phyloP scores from a whole-genome alignment of 2,797 vertebrate species.

The Chloroceryle inda region DNA sequence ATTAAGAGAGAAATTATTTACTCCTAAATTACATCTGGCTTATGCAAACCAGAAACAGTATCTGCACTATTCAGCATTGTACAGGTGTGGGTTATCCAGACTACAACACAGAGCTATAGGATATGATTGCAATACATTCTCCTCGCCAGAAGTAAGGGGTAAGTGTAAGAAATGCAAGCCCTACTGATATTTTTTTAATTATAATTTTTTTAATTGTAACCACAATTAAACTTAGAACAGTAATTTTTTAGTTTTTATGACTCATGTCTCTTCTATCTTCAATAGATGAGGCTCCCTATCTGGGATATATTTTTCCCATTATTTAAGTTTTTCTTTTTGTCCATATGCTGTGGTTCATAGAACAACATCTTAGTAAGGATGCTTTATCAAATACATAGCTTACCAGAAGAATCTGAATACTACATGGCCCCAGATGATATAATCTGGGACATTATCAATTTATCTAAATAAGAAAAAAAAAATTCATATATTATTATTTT shows the following conservation, averaged over 20 bases:
- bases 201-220: background rate
- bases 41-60: background rate
- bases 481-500: background rate
- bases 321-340: background rate
- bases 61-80: background rate
- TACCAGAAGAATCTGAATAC: background rate
- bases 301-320: background rate
- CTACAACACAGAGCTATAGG: fast-evolving
- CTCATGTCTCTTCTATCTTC: background rate
- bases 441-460: background rate
- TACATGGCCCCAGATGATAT: background rate
- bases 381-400: background rate
- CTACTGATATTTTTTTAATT: background rate
- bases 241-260: background rate
- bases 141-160: background rate
- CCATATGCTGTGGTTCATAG: background rate
- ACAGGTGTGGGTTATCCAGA: background rate
- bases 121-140: background rate
- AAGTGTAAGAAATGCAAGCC: background rate
- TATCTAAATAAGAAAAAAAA: background rate
- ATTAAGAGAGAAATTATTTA: background rate
- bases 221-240: background rate
- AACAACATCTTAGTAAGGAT: background rate
- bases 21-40: background rate
- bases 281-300: background rate